Conservation (phyloP, 2,888 invertebrate genomes). For the Pyrrhosoma nymphula region DNA sequence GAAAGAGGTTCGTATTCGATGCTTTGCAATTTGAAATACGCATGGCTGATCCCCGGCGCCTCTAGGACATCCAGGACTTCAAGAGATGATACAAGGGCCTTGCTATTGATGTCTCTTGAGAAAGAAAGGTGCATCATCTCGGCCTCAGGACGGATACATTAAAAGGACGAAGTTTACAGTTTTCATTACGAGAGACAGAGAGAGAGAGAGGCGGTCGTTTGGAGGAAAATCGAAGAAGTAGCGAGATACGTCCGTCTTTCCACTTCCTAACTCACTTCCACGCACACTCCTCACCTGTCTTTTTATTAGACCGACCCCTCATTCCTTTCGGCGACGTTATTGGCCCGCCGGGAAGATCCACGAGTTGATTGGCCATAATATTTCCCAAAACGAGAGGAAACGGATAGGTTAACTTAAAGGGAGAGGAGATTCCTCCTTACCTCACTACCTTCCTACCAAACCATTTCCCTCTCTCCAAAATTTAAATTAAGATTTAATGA, state of each 20-base stretch:
- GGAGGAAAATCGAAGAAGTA: neutral
- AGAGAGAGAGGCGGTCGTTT: neutral
- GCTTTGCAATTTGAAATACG: neutral
- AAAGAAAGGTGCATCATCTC: neutral
- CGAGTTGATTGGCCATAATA: constrained; percentile 12
- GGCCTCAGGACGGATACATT: neutral
- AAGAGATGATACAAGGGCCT: neutral
- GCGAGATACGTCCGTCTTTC: neutral
- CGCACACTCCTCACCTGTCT: neutral
- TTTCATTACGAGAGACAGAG: neutral
- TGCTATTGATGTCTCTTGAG: neutral
- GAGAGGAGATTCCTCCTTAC: too few species aligned
- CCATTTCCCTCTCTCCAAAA: neutral
- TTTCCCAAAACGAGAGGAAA: neutral
- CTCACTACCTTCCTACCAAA: neutral
- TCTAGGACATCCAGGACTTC: neutral
- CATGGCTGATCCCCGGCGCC: neutral
- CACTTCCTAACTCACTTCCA: too few species aligned
- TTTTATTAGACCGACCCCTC: neutral
- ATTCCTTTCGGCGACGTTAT: neutral
- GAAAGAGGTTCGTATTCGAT: neutral
- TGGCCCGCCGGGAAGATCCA: neutral
- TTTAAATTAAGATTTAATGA: constrained; percentile 22
- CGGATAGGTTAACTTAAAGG: neutral
- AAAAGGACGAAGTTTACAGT: neutral